Percentiles rank a stretch among this genome's conserved stretches.
phyloP scores from a whole-genome alignment of 2,113 vertebrate genomes.

The Solenodon paradoxus region DNA sequence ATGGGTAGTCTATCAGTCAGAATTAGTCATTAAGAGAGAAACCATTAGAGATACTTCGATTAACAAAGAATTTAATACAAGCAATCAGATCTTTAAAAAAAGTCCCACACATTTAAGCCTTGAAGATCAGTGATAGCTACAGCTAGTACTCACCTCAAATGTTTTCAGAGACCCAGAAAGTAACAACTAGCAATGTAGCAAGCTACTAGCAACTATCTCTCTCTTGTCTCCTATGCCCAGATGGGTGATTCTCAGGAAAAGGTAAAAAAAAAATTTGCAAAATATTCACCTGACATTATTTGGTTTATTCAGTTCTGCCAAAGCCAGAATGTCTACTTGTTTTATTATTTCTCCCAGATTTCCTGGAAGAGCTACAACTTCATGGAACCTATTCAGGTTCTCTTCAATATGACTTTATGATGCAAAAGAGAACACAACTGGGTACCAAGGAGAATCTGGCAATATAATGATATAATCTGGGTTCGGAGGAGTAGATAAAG shows the following conservation, averaged over 20 bases:
- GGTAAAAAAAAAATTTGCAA: too few relatives aligned
- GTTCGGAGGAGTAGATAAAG: background rate
- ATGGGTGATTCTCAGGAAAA: background rate
- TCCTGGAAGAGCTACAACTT: fast-evolving
- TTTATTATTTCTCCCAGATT: background rate
- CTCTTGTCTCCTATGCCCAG: background rate
- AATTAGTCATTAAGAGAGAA: background rate
- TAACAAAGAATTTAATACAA: background rate
- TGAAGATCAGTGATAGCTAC: background rate
- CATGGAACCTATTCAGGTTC: background rate
- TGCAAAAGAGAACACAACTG: background rate
- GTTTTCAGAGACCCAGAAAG: background rate
- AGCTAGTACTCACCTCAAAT: fast-evolving
- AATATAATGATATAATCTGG: background rate
- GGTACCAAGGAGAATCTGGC: background rate
- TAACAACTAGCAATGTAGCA: background rate
- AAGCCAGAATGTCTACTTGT: background rate
- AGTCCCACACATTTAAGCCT: fast-evolving
- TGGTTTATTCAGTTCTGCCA: background rate
- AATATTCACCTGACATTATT: background rate
- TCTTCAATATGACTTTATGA: background rate
- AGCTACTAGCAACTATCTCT: background rate
- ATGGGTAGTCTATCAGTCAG: background rate
- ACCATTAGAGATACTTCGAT: background rate
- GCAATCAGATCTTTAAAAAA: background rate